phyloP scores from a whole-genome alignment of 53 echinoderm and acorn worm species.

The Patiria pectinifera region DNA sequence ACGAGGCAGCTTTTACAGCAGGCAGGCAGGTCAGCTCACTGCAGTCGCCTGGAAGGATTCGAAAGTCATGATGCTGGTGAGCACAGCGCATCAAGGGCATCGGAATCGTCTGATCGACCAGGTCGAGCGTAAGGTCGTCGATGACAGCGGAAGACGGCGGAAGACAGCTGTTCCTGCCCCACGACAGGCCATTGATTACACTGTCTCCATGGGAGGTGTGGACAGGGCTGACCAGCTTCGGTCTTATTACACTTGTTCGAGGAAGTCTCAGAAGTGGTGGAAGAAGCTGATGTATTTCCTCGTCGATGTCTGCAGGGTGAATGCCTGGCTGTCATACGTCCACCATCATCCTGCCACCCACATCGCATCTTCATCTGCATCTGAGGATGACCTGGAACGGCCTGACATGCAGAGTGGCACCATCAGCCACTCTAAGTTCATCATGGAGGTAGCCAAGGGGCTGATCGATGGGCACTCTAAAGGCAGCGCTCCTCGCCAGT shows the following conservation, averaged over 20 bases:
- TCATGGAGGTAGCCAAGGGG: not conserved
- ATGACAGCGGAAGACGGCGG: not conserved
- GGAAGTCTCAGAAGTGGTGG: not conserved
- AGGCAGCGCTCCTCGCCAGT: not conserved
- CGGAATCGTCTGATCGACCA: not conserved
- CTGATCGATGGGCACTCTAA: not conserved
- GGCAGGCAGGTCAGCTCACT: not conserved
- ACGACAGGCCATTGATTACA: not conserved
- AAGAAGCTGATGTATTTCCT: not conserved
- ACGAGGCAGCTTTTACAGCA: not conserved
- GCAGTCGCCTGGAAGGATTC: not conserved
- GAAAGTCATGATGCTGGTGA: not conserved
- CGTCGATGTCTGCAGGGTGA: not conserved
- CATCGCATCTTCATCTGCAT: too few species aligned
- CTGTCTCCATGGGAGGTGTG: not conserved
- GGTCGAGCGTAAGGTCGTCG: not conserved
- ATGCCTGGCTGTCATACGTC: not conserved
- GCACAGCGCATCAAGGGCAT: not conserved
- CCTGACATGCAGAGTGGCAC: too few species aligned
- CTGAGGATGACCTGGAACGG: too few species aligned
- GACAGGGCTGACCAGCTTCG: not conserved
- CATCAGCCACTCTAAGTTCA: not conserved
- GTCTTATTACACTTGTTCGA: not conserved
- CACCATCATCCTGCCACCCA: too few species aligned
- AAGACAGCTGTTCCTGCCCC: not conserved